A percentile compares a stretch with the other conserved stretches of the same genome.
Conservation (phyloP, 2,113 vertebrate species). For the Connochaetes taurinus region DNA sequence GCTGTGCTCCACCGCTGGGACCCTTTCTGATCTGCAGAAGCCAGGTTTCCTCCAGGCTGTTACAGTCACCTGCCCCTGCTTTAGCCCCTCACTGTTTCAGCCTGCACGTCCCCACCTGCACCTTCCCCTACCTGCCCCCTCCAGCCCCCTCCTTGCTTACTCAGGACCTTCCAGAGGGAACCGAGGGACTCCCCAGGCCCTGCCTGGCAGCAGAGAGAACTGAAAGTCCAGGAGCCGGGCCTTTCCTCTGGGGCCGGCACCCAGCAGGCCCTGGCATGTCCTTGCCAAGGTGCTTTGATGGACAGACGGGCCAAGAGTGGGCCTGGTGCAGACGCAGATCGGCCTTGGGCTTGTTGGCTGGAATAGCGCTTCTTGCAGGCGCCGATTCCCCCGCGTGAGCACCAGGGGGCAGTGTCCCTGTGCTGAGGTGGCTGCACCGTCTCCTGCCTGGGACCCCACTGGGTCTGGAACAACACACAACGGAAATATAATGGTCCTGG, state of each 20-base stretch:
- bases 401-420: conserved; percentile 72
- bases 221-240: not conserved
- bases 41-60: not conserved
- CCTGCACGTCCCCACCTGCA: not conserved
- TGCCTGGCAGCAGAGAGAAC: not conserved
- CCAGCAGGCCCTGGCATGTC: not conserved
- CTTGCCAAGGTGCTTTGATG: not conserved
- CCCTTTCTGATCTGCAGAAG: not conserved
- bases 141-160: not conserved
- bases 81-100: not conserved
- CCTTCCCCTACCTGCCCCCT: not conserved
- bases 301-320: not conserved
- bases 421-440: not conserved
- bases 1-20: not conserved
- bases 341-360: not conserved
- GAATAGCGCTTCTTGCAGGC: not conserved
- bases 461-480: not conserved
- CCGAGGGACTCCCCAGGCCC: not conserved
- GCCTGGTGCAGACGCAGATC: not conserved
- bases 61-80: not conserved
- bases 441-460: conserved; percentile 23
- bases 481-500: not conserved
- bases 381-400: conserved; percentile 39
- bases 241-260: not conserved
- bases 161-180: not conserved